These are phyloP conservation scores for Crematogaster levior DNA, from an alignment of 2,888 invertebrate genomes.

Conservation along the genomic window DNA sequence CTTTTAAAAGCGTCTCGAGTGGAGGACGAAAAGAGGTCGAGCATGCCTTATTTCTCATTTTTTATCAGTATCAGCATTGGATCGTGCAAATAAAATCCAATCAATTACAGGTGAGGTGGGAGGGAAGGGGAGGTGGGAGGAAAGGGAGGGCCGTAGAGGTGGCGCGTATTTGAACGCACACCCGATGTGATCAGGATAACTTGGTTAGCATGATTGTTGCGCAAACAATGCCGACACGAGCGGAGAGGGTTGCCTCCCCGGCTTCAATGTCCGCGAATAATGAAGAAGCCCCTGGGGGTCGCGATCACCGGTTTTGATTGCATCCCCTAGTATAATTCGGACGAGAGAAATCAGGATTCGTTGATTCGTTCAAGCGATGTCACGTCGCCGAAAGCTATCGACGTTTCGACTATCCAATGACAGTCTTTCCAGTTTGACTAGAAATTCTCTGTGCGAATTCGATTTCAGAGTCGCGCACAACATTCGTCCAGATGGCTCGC, in stretches of 20 bases:
- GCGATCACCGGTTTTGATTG: slow-evolving; percentile 49
- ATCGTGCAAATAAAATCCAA: slow-evolving; percentile 71
- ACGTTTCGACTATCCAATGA: slow-evolving; percentile 32
- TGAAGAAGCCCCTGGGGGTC: slow-evolving; percentile 54
- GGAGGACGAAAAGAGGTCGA: not conserved
- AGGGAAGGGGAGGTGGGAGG: not conserved
- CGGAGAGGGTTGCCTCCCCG: slow-evolving; percentile 41
- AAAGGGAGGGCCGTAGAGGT: slow-evolving; percentile 12
- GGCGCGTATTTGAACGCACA: slow-evolving; percentile 60
- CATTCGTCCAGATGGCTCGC: not conserved
- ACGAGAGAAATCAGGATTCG: slow-evolving; percentile 51
- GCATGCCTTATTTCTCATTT: slow-evolving; percentile 38
- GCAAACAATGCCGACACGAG: slow-evolving; percentile 63
- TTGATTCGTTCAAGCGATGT: slow-evolving; percentile 41
- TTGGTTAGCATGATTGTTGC: slow-evolving; percentile 69
- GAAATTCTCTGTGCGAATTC: slow-evolving; percentile 37
- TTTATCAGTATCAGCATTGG: slow-evolving; percentile 50
- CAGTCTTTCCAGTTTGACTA: slow-evolving; percentile 9
- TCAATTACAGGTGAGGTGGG: slow-evolving; percentile 58
- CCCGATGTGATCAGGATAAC: slow-evolving; percentile 70
- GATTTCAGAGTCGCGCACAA: not conserved
- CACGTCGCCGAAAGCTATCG: slow-evolving; percentile 43
- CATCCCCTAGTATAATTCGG: slow-evolving; percentile 44
- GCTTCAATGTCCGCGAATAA: slow-evolving; percentile 53
- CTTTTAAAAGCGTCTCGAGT: not conserved